Base-by-base conservation (phyloP, 2,113 vertebrate species). In the Neomonachus schauinslandi region DNA sequence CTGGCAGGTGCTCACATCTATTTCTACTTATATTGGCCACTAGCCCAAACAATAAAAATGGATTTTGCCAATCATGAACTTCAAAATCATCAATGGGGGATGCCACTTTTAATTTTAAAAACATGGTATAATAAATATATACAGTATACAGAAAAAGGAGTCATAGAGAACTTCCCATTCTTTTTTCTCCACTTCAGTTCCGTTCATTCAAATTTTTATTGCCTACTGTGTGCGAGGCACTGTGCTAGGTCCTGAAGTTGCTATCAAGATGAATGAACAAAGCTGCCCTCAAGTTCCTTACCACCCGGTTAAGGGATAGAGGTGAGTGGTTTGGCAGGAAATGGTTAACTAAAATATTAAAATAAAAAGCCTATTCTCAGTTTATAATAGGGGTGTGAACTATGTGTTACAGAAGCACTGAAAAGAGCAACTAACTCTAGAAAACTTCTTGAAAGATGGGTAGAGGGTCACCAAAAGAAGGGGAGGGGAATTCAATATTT, bases 11-110 rank as follows among this genome's bases (percentile, higher is more conserved):
- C 71, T 85, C 55, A 67, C 3, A 7, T 94, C 74, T 91, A 74
- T 97, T 97, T 96, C 76, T 76, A 74, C 96, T 95, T 96, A 59
- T 93, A 63, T 69, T 96, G 96, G 92, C 71, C 16, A 85, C 33
- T 83, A 86, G 82, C 71, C 91, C 83, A 95, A 97, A 91, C 15
- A 93, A 96, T 93, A 94, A 90, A 97, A 97, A 89, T 94, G 71
- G 61, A 61, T n/a, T 90, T 98, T 97, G 46, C 24, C 84, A 89
- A 77, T 93, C 55, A 63, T 79, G 69, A 91, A 81, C 33, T 81
- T 94, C 88, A 92, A 97, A 94, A 93, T 93, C 55, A 76, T 74
- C 80, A 96, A 79, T 87, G 53, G 19, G 33, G 57, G 88, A 88
- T 93, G 51, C 28, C 31, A 82, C 71, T 85, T 91, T 87, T 69